These are phyloP conservation scores for Cyrtonyx montezumae DNA, from an alignment of 2,113 vertebrate genomes.

Conservation along the genomic window DNA sequence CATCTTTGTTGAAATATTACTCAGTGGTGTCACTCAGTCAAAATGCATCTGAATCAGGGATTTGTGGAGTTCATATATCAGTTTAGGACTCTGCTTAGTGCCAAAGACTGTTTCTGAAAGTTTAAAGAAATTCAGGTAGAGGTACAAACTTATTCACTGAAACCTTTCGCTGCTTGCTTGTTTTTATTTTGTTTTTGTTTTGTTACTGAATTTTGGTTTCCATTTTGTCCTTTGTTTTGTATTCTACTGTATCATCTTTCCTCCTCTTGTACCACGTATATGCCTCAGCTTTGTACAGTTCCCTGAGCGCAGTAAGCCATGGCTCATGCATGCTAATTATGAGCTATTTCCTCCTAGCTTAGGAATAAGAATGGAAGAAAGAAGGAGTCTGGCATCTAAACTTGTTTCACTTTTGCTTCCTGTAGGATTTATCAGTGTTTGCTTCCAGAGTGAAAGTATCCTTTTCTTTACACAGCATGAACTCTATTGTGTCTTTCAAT, in stretches of 20 bases:
- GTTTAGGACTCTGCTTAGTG: neutral
- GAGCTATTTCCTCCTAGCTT: conserved; percentile 21
- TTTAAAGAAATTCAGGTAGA: neutral
- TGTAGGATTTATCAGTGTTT: neutral
- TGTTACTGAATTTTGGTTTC: neutral
- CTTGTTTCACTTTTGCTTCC: neutral
- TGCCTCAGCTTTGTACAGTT: neutral
- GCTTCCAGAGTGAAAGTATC: neutral
- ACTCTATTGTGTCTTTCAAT: neutral
- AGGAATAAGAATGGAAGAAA: conserved; percentile 5
- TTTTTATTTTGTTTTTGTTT: neutral
- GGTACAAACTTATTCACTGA: neutral
- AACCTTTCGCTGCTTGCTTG: neutral
- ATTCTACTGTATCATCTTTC: neutral
- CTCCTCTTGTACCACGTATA: neutral
- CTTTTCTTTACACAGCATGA: neutral
- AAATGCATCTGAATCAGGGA: neutral
- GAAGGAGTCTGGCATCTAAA: neutral
- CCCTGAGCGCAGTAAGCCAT: neutral
- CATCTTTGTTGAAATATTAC: neutral
- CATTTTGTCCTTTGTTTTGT: neutral
- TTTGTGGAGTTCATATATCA: neutral
- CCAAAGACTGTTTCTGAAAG: neutral
- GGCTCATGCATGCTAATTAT: conserved; percentile 17
- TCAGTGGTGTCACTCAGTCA: neutral